Percentiles rank a stretch among this genome's conserved stretches.
Conservation (phyloP, 2,888 invertebrate species). For the Mythimna pallens region DNA sequence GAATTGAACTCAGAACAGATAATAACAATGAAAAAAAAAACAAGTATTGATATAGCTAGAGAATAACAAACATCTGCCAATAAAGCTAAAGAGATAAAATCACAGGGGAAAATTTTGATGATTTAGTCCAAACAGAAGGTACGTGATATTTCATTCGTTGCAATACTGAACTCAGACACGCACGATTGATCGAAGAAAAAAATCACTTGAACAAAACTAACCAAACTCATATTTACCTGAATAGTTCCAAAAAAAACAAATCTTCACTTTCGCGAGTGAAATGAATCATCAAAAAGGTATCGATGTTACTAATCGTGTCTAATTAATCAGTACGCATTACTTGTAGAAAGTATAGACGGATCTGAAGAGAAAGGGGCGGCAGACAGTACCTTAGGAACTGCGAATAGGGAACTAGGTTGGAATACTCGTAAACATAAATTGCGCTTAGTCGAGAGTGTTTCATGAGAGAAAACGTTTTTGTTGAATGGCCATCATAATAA, state of each 20-base stretch:
- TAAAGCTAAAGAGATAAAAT: neutral
- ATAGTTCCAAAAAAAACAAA: constrained; percentile 66
- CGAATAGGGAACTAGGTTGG: constrained; percentile 58
- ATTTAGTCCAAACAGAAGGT: constrained; percentile 7
- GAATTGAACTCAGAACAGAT: neutral
- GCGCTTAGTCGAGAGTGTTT: constrained; percentile 55
- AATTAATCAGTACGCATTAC: constrained; percentile 89
- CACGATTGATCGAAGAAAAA: constrained; percentile 35
- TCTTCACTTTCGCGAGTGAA: constrained; percentile 75
- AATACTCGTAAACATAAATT: constrained; percentile 61
- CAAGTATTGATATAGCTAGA: neutral
- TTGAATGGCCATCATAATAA: constrained; percentile 29
- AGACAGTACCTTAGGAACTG: constrained; percentile 69
- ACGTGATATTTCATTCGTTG: neutral
- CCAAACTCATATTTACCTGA: constrained; percentile 58
- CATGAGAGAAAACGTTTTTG: constrained; percentile 58
- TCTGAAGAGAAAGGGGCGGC: constrained; percentile 85
- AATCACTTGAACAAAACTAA: constrained; percentile 44
- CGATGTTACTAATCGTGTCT: constrained; percentile 84
- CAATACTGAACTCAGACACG: constrained; percentile 13
- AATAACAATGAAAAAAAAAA: neutral
- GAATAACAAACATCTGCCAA: neutral
- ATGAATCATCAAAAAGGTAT: constrained; percentile 76
- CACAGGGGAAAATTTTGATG: neutral
- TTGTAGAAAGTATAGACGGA: constrained; percentile 82